Percentiles rank a stretch among this genome's conserved stretches.
phyloP scores from a whole-genome alignment of 2,888 invertebrate genomes.

The Pachymerium ferrugineum region DNA sequence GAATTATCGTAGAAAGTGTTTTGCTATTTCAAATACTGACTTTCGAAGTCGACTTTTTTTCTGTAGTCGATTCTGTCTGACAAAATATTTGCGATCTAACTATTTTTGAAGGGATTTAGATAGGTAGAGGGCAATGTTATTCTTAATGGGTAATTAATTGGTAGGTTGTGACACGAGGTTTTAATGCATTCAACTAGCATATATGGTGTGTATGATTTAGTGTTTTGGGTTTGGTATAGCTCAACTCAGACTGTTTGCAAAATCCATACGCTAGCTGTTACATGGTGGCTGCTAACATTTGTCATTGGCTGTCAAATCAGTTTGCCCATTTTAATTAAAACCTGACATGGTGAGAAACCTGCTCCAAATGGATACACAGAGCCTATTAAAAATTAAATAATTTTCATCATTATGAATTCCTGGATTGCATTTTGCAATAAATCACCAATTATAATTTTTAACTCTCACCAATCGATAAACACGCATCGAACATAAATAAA shows the following conservation, averaged over 20 bases:
- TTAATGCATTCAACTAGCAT: background rate
- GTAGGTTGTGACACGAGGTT: conserved; percentile 1
- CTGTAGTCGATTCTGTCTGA: no score
- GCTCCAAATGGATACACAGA: conserved; percentile 6
- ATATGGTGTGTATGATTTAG: background rate
- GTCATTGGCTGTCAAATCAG: conserved; percentile 21
- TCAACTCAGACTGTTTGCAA: background rate
- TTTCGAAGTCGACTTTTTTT: no score
- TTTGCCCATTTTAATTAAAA: conserved; percentile 8
- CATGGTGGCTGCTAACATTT: conserved; percentile 11
- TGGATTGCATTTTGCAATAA: background rate
- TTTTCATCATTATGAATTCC: background rate
- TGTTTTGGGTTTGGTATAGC: conserved; percentile 21
- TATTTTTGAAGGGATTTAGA: no score
- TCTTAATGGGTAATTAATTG: conserved; percentile 6
- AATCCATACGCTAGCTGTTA: conserved; percentile 8
- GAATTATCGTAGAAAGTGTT: no score
- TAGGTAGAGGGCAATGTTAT: conserved; percentile 2
- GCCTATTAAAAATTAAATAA: conserved; percentile 12
- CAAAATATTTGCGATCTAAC: no score
- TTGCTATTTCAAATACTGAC: no score
- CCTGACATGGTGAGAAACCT: conserved; percentile 2
- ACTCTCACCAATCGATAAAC: no score
- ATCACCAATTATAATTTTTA: background rate
- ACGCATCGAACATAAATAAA: no score